Conservation (phyloP, 2,888 invertebrate genomes). For the Eupithecia dodoneata region DNA sequence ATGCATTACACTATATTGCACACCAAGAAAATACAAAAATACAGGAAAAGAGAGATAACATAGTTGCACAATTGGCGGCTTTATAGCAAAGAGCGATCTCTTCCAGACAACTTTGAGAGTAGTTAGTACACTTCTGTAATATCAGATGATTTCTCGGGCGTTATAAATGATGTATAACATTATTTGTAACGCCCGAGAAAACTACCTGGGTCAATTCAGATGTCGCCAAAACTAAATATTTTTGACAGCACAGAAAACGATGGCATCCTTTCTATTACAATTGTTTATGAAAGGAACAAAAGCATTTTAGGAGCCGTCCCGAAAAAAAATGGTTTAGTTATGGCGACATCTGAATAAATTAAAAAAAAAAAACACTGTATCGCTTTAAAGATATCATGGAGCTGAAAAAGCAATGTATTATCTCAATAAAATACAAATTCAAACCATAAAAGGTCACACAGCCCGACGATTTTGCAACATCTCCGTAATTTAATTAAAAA, state of each 20-base stretch:
- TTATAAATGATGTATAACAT: background rate
- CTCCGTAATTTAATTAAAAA: constrained; percentile 84
- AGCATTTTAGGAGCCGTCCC: too few species aligned
- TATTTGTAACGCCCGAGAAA: background rate
- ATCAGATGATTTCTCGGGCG: too few species aligned
- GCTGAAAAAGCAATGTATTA: background rate
- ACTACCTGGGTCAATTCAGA: background rate
- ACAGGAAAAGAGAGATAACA: too few species aligned
- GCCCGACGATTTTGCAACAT: constrained; percentile 46
- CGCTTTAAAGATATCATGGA: background rate
- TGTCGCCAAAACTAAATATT: background rate
- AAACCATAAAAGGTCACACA: background rate
- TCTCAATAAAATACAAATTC: background rate
- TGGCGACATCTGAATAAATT: background rate
- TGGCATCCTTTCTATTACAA: background rate
- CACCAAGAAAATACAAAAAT: too few species aligned
- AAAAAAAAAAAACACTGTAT: background rate
- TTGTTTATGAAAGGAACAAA: too few species aligned
- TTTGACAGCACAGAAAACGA: background rate
- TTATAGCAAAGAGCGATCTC: too few species aligned
- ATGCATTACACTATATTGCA: too few species aligned
- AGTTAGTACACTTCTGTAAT: background rate
- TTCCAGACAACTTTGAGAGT: too few species aligned
- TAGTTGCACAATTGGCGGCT: too few species aligned
- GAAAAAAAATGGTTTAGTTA: background rate